phyloP scores from a whole-genome alignment of 1,140 invertebrate species.

The Hydropsyche tenuis region DNA sequence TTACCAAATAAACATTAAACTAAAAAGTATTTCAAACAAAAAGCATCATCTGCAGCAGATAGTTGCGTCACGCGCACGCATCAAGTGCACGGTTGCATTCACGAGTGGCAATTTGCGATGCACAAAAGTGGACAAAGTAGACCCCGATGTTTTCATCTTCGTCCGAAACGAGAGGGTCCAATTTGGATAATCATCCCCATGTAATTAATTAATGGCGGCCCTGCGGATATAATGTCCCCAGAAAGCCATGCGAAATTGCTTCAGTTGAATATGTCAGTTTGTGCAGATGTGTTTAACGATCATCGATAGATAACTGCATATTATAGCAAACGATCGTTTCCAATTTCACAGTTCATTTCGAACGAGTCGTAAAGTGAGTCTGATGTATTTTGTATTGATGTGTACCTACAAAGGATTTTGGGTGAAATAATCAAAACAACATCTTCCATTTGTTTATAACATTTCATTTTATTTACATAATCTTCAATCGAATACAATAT shows the following conservation, averaged over 20 bases:
- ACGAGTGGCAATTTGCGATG: conserved; percentile 31
- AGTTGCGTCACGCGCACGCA: no score
- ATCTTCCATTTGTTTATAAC: conserved; percentile 40
- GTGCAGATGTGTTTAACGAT: neutral
- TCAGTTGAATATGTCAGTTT: conserved; percentile 26
- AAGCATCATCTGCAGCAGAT: no score
- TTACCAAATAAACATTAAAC: no score
- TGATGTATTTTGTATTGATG: no score
- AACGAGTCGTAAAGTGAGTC: no score
- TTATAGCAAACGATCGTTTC: neutral
- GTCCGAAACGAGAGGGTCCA: conserved; percentile 36
- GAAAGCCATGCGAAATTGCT: conserved; percentile 27
- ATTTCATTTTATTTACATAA: conserved; percentile 47
- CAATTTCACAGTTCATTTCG: conserved; percentile 23
- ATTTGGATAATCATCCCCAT: conserved; percentile 50
- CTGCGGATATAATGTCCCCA: no score
- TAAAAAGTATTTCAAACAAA: no score
- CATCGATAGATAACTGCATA: neutral
- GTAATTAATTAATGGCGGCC: conserved; percentile 47
- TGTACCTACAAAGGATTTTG: no score
- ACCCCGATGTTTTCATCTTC: conserved; percentile 44
- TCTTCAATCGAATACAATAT: conserved; percentile 42
- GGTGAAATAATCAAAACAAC: no score
- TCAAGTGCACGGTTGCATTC: no score
- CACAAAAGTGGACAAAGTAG: conserved; percentile 18